Evolutionary conservation across 2,113 vertebrate species (phyloP).

Genomic region (Bambusicola thoracicus): DNA sequence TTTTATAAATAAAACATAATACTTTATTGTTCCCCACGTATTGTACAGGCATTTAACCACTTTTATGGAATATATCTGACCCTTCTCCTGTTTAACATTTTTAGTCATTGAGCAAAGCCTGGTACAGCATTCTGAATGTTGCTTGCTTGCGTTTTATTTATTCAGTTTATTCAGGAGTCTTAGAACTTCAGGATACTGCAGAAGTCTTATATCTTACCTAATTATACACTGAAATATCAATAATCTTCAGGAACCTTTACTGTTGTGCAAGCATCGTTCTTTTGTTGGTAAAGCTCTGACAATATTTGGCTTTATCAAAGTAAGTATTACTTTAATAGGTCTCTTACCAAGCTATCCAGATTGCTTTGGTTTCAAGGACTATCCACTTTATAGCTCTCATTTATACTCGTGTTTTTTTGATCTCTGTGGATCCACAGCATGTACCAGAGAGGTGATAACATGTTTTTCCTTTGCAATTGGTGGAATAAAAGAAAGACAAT

Average conservation of each 20-base stretch:
- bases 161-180: not conserved
- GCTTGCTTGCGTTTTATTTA: accelerated
- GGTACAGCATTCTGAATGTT: not conserved
- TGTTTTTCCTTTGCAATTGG: not conserved
- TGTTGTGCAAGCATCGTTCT: accelerated
- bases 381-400: not conserved
- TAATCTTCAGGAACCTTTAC: not conserved
- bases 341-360: not conserved
- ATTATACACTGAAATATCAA: not conserved
- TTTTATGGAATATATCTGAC: not conserved
- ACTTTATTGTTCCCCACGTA: not conserved
- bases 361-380: not conserved
- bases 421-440: not conserved
- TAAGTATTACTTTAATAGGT: accelerated
- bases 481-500: not conserved
- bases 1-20: not conserved
- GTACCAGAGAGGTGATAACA: not conserved
- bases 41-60: not conserved
- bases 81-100: not conserved
- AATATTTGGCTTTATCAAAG: not conserved
- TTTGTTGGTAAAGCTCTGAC: not conserved
- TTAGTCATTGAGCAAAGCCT: not conserved
- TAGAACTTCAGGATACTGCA: not conserved
- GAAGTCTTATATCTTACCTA: not conserved
- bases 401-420: not conserved